Evolutionary conservation across 2,797 vertebrate genomes (phyloP).

Genomic region (Propithecus perrieri): DNA sequence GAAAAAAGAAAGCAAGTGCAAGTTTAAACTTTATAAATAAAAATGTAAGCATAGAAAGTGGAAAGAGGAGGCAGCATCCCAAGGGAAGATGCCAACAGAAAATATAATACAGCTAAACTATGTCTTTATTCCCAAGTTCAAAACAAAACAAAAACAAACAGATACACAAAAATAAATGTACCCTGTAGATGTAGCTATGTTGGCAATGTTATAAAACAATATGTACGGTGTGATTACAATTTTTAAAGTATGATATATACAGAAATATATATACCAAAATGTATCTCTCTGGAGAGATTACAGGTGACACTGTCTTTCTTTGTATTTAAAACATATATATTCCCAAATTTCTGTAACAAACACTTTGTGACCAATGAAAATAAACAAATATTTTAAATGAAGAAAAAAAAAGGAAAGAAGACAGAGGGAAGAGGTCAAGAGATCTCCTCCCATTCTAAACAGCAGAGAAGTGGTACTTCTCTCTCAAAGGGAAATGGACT

Average conservation of each 20-base stretch:
- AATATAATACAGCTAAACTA: not conserved
- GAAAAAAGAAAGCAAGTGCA: not conserved
- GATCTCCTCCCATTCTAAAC: not conserved
- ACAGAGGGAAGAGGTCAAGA: not conserved
- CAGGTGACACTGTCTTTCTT: not conserved
- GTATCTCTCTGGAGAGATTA: not conserved
- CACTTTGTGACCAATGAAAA: constrained; percentile 9
- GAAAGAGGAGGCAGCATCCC: not conserved
- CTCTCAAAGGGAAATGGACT: not conserved
- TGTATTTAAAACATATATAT: not conserved
- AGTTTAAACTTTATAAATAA: not conserved
- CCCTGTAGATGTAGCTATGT: not conserved
- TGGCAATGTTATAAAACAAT: not conserved
- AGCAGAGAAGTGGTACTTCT: not conserved
- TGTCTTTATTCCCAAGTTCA: not conserved
- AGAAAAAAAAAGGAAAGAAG: not conserved
- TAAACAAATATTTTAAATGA: not conserved
- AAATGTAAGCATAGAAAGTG: not conserved
- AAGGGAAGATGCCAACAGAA: not conserved
- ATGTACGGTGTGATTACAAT: not conserved
- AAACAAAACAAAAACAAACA: not conserved
- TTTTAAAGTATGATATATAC: not conserved
- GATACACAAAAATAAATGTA: not conserved
- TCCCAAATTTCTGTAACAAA: not conserved
- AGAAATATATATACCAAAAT: not conserved